Evolutionary conservation across 2,888 invertebrate genomes (phyloP).

Genomic region (Patella caerulea): DNA sequence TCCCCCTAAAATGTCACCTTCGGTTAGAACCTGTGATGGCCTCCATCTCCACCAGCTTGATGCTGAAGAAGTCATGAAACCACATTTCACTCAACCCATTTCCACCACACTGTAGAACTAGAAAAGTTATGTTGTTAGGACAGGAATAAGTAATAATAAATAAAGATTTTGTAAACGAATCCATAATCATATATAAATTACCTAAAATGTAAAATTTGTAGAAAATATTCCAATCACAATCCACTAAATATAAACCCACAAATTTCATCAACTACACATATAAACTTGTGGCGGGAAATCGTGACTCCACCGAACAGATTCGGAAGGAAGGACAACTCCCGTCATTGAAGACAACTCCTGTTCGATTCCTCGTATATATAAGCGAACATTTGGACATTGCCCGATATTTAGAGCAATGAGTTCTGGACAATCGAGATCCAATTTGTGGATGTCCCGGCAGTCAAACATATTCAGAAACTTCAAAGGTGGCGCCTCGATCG

Average conservation of each 20-base stretch:
- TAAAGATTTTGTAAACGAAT: too few species aligned
- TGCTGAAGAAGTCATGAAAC: too few species aligned
- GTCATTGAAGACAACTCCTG: constrained; percentile 41
- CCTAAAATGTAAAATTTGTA: too few species aligned
- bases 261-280: constrained; percentile 36
- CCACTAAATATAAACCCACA: background rate
- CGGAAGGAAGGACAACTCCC: constrained; percentile 44
- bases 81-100: too few species aligned
- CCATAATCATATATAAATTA: too few species aligned
- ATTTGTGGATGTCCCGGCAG: constrained; percentile 47
- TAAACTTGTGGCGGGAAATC: constrained; percentile 54
- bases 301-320: constrained; percentile 54
- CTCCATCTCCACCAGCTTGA: too few species aligned
- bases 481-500: constrained; percentile 45
- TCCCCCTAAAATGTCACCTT: too few species aligned
- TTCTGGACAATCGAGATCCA: constrained; percentile 54
- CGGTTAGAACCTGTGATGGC: too few species aligned
- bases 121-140: too few species aligned
- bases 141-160: too few species aligned
- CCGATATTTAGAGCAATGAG: constrained; percentile 56
- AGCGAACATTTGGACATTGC: constrained; percentile 52
- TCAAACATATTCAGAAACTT: constrained; percentile 59
- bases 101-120: too few species aligned
- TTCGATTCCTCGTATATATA: constrained; percentile 50
- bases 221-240: too few species aligned